phyloP scores from a whole-genome alignment of 1,140 invertebrate species.

The Nasonia longicornis region DNA sequence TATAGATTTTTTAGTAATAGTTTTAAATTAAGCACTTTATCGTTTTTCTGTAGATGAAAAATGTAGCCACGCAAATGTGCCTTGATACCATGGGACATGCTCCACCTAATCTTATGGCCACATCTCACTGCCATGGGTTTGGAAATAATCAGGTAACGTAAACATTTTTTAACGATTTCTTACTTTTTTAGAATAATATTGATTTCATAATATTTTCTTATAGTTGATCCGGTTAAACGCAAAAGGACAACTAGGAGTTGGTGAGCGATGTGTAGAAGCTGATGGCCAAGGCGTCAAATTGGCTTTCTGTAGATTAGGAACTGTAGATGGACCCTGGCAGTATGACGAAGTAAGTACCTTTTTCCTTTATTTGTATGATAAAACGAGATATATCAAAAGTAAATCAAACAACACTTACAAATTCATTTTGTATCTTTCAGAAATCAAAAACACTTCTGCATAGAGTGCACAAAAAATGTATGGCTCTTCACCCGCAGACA shows the following conservation, averaged over 20 bases:
- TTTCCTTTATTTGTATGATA: constrained; percentile 24
- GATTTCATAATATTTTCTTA: constrained; percentile 50
- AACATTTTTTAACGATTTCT: constrained; percentile 24
- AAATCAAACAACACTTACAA: constrained; percentile 20
- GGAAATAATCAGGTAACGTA: constrained; percentile 89
- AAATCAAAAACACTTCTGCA: constrained; percentile 83
- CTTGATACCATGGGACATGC: constrained; percentile 91
- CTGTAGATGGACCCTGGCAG: constrained; percentile 93
- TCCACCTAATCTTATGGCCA: constrained; percentile 86
- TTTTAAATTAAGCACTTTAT: constrained; percentile 14
- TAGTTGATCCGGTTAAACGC: constrained; percentile 91
- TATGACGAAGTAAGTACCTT: constrained; percentile 77
- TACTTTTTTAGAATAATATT: constrained; percentile 13
- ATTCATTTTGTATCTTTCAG: constrained; percentile 60
- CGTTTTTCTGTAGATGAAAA: constrained; percentile 74
- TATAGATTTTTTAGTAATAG: neutral
- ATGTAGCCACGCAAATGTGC: constrained; percentile 82
- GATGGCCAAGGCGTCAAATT: constrained; percentile 87
- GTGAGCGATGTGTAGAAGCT: constrained; percentile 94
- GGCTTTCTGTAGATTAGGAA: constrained; percentile 89
- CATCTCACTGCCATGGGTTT: constrained; percentile 89
- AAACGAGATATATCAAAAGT: constrained; percentile 5
- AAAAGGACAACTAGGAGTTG: constrained; percentile 93
- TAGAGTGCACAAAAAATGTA: constrained; percentile 83
- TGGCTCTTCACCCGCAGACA: constrained; percentile 87